These are phyloP conservation scores for Hylyphantes graminicola DNA, from an alignment of 1,140 invertebrate genomes.

Conservation along the genomic window DNA sequence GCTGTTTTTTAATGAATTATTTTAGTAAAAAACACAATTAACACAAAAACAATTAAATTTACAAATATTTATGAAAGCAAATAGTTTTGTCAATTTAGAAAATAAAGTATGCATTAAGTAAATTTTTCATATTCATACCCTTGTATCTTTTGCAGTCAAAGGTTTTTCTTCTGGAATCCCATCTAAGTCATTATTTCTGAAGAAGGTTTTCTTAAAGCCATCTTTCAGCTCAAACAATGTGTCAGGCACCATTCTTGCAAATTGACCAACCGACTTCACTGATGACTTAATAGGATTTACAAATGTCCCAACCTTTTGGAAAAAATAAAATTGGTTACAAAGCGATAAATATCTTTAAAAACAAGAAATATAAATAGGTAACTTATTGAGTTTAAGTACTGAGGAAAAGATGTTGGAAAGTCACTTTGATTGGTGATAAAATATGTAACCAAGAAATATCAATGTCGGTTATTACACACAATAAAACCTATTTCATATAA, in stretches of 20 bases:
- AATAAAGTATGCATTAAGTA: neutral
- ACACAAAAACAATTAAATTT: neutral
- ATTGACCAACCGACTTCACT: slow-evolving; percentile 80
- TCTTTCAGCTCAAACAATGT: slow-evolving; percentile 81
- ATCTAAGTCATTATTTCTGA: slow-evolving; percentile 29
- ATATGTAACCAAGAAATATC: no score
- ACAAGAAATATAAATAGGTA: no score
- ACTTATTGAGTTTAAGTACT: no score
- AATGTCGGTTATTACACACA: no score
- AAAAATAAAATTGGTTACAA: neutral
- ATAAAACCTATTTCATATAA: no score
- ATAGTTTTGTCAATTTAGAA: neutral
- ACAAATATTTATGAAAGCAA: neutral
- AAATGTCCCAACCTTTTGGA: slow-evolving; percentile 66
- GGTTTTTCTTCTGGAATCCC: slow-evolving; percentile 6
- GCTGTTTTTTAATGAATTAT: neutral
- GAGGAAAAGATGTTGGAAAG: no score
- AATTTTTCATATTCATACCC: slow-evolving; percentile 2
- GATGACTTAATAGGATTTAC: slow-evolving; percentile 86
- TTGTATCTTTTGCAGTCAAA: slow-evolving; percentile 9
- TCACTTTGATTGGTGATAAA: no score
- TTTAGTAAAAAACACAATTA: neutral
- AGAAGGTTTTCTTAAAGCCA: slow-evolving; percentile 65
- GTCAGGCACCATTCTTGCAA: slow-evolving; percentile 83
- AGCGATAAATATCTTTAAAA: no score